phyloP scores from a whole-genome alignment of 2,888 invertebrate genomes.

The Mythimna impura region DNA sequence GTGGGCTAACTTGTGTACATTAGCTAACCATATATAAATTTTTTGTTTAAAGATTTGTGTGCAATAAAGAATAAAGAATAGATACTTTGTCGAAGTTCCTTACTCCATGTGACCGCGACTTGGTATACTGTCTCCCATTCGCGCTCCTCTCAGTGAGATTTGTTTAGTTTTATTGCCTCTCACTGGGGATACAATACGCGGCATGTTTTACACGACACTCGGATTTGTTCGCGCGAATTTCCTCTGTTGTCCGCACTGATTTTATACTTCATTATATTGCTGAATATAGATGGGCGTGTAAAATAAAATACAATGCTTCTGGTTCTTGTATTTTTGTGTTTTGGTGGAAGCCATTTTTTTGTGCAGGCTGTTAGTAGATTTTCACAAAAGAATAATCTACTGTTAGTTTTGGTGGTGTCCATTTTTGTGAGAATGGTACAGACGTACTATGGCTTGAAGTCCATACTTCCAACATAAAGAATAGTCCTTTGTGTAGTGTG shows the following conservation, averaged over 20 bases:
- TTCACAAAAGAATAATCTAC: background rate
- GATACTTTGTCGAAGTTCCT: background rate
- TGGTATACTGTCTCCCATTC: constrained; percentile 33
- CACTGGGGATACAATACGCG: constrained; percentile 31
- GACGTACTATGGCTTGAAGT: background rate
- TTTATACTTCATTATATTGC: constrained; percentile 54
- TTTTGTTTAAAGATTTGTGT: too few relatives aligned
- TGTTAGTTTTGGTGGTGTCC: background rate
- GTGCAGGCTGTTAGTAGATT: background rate
- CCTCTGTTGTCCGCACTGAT: constrained; percentile 30
- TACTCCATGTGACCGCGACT: constrained; percentile 7
- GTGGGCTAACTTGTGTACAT: too few relatives aligned
- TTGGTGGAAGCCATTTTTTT: background rate
- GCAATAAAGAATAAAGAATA: too few relatives aligned
- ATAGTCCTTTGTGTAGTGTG: background rate
- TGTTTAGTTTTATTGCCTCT: constrained; percentile 60
- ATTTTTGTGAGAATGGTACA: background rate
- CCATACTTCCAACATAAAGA: background rate
- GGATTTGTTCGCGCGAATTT: constrained; percentile 50
- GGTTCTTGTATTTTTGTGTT: background rate
- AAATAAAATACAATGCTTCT: constrained; percentile 7
- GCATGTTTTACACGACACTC: constrained; percentile 56
- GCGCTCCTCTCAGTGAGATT: constrained; percentile 38
- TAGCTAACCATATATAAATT: too few relatives aligned
- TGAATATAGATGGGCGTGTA: background rate